These are phyloP conservation scores for Amblyraja radiata DNA, from an alignment of 2,797 vertebrate genomes.

Conservation along the genomic window DNA sequence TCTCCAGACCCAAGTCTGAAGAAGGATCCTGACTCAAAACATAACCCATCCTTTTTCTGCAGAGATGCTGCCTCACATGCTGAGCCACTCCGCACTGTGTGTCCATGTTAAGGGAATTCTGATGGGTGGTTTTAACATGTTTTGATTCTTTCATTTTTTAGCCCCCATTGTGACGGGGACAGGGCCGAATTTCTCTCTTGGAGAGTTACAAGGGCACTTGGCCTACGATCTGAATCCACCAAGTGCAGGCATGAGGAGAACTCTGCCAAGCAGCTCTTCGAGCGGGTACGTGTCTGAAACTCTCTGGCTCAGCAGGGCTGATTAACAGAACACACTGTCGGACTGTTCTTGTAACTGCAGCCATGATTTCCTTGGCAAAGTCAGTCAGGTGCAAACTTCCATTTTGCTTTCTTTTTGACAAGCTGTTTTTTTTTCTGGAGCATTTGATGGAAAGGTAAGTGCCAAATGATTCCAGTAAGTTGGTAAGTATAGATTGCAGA, in stretches of 20 bases:
- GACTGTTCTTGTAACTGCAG: background rate
- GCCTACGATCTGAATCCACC: slow-evolving; percentile 91
- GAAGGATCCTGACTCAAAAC: too few relatives aligned
- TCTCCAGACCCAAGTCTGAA: too few relatives aligned
- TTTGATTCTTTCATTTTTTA: slow-evolving; percentile 46
- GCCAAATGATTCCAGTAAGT: background rate
- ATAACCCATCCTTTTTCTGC: too few relatives aligned
- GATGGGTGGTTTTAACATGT: slow-evolving; percentile 25
- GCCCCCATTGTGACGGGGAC: slow-evolving; percentile 86
- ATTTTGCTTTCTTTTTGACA: background rate
- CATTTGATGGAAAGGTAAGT: background rate
- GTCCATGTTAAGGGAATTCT: too few relatives aligned
- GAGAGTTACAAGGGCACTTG: slow-evolving; percentile 92
- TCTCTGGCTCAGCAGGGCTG: background rate
- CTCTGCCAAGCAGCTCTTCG: slow-evolving; percentile 77
- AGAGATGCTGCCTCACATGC: too few relatives aligned
- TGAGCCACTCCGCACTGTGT: too few relatives aligned
- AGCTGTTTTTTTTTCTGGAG: background rate
- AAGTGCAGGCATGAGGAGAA: slow-evolving; percentile 73
- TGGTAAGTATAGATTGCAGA: background rate
- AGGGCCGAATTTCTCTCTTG: slow-evolving; percentile 88
- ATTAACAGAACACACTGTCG: background rate
- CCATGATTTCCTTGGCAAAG: background rate
- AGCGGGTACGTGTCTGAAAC: slow-evolving; percentile 64
- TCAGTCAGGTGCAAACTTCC: background rate